These are phyloP conservation scores for Antheraea pernyi DNA, from an alignment of 1,140 invertebrate genomes.

Conservation along the genomic window DNA sequence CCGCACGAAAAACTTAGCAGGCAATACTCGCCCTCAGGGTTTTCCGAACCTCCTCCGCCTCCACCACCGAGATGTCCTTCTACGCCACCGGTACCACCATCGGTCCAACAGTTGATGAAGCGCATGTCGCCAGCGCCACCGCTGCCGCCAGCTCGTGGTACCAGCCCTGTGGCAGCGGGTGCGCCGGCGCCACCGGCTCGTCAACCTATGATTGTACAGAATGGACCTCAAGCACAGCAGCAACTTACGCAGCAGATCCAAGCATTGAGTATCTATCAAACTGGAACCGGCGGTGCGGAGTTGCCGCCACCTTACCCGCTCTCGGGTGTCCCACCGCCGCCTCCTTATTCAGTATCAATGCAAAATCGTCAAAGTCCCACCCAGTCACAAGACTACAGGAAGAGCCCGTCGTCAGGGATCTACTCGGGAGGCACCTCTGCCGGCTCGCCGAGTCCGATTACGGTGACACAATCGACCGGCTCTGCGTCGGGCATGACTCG, in stretches of 20 bases:
- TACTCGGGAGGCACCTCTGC: conserved; percentile 89
- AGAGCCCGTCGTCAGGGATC: conserved; percentile 88
- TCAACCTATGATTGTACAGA: conserved; percentile 90
- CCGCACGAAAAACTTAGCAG: conserved; percentile 77
- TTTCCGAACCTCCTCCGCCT: conserved; percentile 86
- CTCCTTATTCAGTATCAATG: conserved; percentile 91
- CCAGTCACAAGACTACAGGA: conserved; percentile 87
- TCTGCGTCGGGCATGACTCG: conserved; percentile 82
- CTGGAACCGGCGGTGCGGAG: conserved; percentile 82
- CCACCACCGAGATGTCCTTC: conserved; percentile 84
- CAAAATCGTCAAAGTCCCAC: conserved; percentile 93
- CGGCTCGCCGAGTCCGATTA: conserved; percentile 90
- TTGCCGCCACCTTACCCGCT: conserved; percentile 90
- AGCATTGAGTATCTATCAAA: conserved; percentile 89
- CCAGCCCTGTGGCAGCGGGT: conserved; percentile 85
- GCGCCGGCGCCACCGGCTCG: conserved; percentile 70
- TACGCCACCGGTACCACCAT: conserved; percentile 87
- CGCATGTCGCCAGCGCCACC: conserved; percentile 89
- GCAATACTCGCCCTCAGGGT: conserved; percentile 85
- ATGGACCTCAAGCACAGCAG: conserved; percentile 90
- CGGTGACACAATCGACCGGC: conserved; percentile 82
- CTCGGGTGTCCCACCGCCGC: conserved; percentile 85
- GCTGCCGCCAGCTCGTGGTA: conserved; percentile 83
- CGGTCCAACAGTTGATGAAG: conserved; percentile 92
- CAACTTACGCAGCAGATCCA: conserved; percentile 93